Percentiles rank a stretch among this genome's conserved stretches.
phyloP scores from a whole-genome alignment of 2,797 vertebrate genomes.

The Perdix hodgsoniae region DNA sequence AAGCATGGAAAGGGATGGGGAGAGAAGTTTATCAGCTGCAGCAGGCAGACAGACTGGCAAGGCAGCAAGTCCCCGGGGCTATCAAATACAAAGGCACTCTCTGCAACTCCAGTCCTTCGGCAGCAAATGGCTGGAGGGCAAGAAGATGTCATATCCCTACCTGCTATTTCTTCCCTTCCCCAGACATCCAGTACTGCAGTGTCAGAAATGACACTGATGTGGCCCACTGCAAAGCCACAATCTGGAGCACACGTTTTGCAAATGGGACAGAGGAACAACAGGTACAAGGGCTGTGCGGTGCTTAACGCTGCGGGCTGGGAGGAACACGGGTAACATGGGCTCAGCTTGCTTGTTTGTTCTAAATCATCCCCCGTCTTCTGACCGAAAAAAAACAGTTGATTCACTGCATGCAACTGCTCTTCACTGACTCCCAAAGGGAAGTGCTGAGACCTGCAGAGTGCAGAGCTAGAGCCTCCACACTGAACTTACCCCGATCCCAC shows the following conservation, averaged over 20 bases:
- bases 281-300: neutral
- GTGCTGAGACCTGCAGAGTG: rapidly evolving
- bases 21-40: neutral
- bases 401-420: neutral
- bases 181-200: neutral
- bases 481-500: neutral
- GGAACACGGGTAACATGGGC: rapidly evolving
- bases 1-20: rapidly evolving
- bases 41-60: neutral
- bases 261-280: neutral
- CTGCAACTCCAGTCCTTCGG: neutral
- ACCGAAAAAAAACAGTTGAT: neutral
- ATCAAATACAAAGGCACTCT: neutral
- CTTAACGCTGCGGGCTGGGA: rapidly evolving
- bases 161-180: neutral
- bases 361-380: neutral
- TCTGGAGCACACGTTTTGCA: rapidly evolving
- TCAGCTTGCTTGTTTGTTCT: neutral
- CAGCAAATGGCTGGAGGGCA: neutral
- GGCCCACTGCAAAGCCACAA: neutral
- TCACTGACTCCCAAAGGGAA: neutral
- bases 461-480: neutral
- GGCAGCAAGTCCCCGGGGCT: neutral
- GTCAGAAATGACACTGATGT: rapidly evolving
- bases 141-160: neutral